Evolutionary conservation across 2,888 invertebrate species (phyloP).

Genomic region (Carterocephalus palaemon): DNA sequence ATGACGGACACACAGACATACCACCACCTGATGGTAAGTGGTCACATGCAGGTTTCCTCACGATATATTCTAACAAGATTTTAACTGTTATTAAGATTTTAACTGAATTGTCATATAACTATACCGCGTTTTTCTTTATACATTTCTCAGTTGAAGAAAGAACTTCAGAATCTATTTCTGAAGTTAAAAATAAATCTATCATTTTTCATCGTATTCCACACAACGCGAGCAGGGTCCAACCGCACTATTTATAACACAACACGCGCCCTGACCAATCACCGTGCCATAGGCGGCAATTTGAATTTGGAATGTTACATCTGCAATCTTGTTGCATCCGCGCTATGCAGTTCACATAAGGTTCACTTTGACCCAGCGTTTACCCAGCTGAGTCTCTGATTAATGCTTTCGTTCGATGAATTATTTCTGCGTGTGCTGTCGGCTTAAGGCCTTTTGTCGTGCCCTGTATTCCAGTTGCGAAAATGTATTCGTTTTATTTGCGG

Average conservation of each 20-base stretch:
- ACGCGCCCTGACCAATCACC: constrained; percentile 74
- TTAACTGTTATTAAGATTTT: no score
- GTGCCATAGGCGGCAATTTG: constrained; percentile 71
- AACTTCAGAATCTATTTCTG: no score
- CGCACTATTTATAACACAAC: constrained; percentile 74
- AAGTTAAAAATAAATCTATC: constrained; percentile 28
- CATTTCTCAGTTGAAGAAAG: no score
- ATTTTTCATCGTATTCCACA: constrained; percentile 59
- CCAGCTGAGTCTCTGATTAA: constrained; percentile 70
- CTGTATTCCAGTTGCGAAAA: background rate
- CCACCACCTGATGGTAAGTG: no score
- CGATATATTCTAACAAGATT: no score
- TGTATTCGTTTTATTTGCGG: no score
- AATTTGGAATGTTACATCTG: constrained; percentile 62
- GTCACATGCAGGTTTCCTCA: no score
- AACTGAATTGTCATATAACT: no score
- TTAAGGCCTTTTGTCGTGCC: constrained; percentile 27
- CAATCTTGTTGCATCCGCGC: constrained; percentile 42
- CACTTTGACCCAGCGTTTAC: constrained; percentile 29
- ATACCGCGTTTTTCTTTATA: no score
- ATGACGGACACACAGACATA: no score
- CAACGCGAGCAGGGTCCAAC: constrained; percentile 53
- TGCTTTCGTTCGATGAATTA: constrained; percentile 75
- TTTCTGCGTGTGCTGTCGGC: constrained; percentile 60
- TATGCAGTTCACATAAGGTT: constrained; percentile 28